Base-by-base conservation (phyloP, 2,797 vertebrate species). In the Salarias fasciatus region DNA sequence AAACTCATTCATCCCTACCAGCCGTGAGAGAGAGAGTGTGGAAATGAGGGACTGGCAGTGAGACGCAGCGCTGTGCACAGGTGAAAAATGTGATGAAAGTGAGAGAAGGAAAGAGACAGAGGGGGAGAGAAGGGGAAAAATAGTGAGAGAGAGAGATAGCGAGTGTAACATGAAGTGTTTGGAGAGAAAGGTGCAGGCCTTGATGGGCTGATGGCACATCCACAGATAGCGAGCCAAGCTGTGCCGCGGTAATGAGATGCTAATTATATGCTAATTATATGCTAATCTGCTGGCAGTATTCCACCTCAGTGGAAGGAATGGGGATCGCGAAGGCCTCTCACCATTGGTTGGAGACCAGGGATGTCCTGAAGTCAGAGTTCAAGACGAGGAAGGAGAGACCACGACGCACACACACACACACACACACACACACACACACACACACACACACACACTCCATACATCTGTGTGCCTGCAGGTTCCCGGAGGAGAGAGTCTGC, bases 401-500 rank as follows among this genome's bases (percentile, higher is more conserved):
- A 50, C 59, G 62, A 5, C 33, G 35, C 33, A 35, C 33, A 35
- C 33, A 35, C 9, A 6, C 33, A 35, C 33, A 35, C 33, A 35
- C 33, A 35, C 33, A 35, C 9, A 6, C 33, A 35, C 33, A 35
- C 33, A 35, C 33, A 35, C 33, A 35, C 9, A 6, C 33, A 35
- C 33, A n/a, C n/a, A 35, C 33, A 35, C 33, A 35, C 33, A 35
- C 9, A 6, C 33, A 35, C 33, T 2, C 33, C 15, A 63, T 44
- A 60, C 53, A 72, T 70, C 5, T 82, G 46, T 88, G 63, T 82
- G 63, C 52, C 93, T 91, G 79, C 90, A 94, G 93, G 91, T 89
- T 90, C 93, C 86, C 83, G 86, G 69, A 80, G 80, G 88, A 92
- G 86, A 60, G 86, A 88, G 90, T 91, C 88, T 90, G 80, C 90